Base-by-base conservation (phyloP, 2,113 vertebrate species). In the Boleophthalmus pectinirostris region DNA sequence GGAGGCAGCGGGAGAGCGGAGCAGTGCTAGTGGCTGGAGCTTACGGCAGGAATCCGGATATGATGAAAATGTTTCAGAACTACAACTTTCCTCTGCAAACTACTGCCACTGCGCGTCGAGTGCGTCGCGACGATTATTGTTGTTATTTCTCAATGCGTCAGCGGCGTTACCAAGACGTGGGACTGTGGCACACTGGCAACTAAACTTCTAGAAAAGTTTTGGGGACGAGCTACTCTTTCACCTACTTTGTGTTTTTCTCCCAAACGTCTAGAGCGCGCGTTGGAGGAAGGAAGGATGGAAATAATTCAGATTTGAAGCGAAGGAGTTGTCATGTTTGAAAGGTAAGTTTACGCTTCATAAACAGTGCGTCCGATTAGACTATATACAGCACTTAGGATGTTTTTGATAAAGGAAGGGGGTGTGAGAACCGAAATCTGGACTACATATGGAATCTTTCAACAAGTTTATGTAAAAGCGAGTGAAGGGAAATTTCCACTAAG, bases 31-130 rank as follows among this genome's bases (percentile, higher is more conserved):
- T 74, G 79, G 68, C 72, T 79, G 67, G 61, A 64, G 61, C 61
- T 20, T 1, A 7, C 64, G 90, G 78, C 81, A 80, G 88, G 83
- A 88, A 94, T 95, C 95, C 95, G 95, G 96, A 97, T 94, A 91
- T 95, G 95, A 95, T 95, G 95, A 92, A 94, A 92, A 88, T 77
- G 90, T 84, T 85, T 88, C 16, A 81, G 87, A 76, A 85, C 7
- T 47, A 66, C 70, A 81, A 70, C 84, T 71, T 67, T 86, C 56
- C 76, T 24, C 54, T 69, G 80, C 29, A 75, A 87, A 86, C 69
- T 81, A 49, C 80, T 71, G 75, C 76, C 72, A 23, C 69, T 54
- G 70, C 72, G 15, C 85, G 66, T 77, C 74, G 81, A 70, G 56
- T 46, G 67, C 75, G 61, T 66, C 63, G 66, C 24, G 35, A 63